Conservation (phyloP, 2,113 vertebrate species). For the Ascaphus truei region DNA sequence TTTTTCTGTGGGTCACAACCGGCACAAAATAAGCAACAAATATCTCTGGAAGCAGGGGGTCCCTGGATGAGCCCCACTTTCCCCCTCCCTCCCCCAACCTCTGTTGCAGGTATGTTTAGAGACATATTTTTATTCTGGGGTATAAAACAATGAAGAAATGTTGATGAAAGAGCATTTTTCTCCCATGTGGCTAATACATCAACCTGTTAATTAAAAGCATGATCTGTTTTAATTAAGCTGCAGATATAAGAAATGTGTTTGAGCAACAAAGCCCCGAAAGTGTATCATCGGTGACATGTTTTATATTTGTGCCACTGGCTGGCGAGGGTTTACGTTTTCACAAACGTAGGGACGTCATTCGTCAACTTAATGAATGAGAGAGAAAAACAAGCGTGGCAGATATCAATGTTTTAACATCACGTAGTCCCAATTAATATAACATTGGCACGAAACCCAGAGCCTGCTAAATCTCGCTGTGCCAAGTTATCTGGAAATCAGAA, state of each 20-base stretch:
- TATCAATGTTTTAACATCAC: neutral
- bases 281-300: neutral
- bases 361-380: slow-evolving; percentile 20
- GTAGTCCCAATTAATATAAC: slow-evolving; percentile 4
- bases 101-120: too few species aligned
- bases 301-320: neutral
- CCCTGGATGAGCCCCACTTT: too few species aligned
- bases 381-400: neutral
- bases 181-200: neutral
- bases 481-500: neutral
- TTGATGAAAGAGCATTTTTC: too few species aligned
- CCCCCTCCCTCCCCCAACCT: too few species aligned
- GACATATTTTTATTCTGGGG: too few species aligned
- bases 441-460: neutral
- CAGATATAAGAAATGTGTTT: neutral
- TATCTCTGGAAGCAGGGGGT: too few species aligned
- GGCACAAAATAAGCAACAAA: too few species aligned
- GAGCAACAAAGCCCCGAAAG: neutral
- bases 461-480: neutral
- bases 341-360: neutral
- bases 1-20: too few species aligned
- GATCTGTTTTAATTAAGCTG: neutral
- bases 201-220: slow-evolving; percentile 22
- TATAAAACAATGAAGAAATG: too few species aligned
- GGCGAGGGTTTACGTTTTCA: neutral